These are phyloP conservation scores for Anser brachyrhynchus DNA, from an alignment of 2,113 vertebrate genomes.

Conservation along the genomic window DNA sequence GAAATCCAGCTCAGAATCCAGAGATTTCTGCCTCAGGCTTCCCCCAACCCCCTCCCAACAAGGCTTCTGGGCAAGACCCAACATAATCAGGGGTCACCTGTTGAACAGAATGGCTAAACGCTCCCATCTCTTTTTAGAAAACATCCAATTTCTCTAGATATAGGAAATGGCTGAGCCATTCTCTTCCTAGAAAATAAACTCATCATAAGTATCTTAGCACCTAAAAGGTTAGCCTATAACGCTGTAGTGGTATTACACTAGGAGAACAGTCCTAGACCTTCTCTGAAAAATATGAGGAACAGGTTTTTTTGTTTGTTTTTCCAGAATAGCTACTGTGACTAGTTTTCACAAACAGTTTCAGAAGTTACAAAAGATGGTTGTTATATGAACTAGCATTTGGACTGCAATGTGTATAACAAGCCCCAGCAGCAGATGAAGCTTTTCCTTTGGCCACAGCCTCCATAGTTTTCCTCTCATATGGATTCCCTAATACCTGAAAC, in stretches of 20 bases:
- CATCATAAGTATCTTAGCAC: background rate
- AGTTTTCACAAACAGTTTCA: background rate
- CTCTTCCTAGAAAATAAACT: background rate
- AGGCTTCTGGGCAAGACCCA: conserved; percentile 6
- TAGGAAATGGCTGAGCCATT: background rate
- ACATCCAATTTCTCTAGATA: background rate
- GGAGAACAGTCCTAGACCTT: background rate
- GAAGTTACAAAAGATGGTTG: background rate
- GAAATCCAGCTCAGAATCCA: background rate
- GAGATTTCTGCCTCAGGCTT: background rate
- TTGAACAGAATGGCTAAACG: background rate
- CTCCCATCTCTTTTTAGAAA: background rate
- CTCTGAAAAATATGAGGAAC: background rate
- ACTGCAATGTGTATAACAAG: background rate
- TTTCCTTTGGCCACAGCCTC: background rate
- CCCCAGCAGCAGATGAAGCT: background rate
- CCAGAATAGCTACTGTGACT: background rate
- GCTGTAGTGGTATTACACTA: background rate
- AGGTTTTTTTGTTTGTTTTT: fast-evolving
- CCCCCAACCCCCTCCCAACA: background rate
- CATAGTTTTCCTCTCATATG: background rate
- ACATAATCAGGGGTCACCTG: conserved; percentile 14
- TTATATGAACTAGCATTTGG: background rate
- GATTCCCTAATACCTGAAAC: background rate
- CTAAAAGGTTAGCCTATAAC: background rate